Conservation (phyloP, 2,113 vertebrate species). For the Zosterops pallidus region DNA sequence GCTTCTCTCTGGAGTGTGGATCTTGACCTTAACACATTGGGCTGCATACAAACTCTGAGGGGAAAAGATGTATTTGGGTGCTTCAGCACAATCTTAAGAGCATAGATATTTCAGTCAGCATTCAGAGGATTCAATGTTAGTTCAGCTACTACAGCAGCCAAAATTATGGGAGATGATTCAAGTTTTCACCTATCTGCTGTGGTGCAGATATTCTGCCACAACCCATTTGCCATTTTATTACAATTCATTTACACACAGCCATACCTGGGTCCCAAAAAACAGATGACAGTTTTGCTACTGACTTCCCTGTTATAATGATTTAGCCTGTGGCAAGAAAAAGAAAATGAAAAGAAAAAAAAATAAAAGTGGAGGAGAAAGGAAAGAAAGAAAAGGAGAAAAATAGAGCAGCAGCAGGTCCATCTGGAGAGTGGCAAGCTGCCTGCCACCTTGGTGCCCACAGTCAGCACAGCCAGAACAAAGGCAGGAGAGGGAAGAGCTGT, state of each 20-base stretch:
- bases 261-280: neutral
- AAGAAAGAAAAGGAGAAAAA: neutral
- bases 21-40: constrained; percentile 45
- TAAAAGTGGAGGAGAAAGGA: accelerated
- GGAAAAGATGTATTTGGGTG: constrained; percentile 29
- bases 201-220: neutral
- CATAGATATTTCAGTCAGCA: neutral
- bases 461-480: neutral
- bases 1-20: constrained; percentile 21
- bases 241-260: neutral
- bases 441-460: neutral
- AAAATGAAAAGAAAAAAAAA: neutral
- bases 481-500: neutral
- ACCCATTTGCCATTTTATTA: neutral
- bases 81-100: neutral
- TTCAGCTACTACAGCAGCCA: neutral
- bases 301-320: neutral
- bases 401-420: constrained; percentile 46
- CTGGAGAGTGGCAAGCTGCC: constrained; percentile 50
- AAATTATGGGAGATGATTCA: neutral
- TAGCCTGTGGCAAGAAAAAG: neutral
- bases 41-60: neutral
- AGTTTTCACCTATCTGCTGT: neutral
- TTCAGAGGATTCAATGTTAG: neutral
- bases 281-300: neutral